Evolutionary conservation across 2,888 invertebrate genomes (phyloP).

Genomic region (Ophioninae sp.): DNA sequence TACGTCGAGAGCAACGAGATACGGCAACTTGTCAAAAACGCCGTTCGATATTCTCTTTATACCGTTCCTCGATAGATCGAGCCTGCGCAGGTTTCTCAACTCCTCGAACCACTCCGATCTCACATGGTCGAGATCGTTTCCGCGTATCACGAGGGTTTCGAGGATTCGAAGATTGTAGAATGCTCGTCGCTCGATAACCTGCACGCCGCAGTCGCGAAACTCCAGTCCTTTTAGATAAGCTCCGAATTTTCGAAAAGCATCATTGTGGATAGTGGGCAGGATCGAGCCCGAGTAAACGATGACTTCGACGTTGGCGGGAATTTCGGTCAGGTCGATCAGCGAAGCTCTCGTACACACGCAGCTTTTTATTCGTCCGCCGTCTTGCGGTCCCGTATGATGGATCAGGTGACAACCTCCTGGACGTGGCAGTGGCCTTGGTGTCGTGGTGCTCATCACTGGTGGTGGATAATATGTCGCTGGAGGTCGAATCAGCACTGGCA

Average conservation of each 20-base stretch:
- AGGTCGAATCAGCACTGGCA: conserved; percentile 37
- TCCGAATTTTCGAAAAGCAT: conserved; percentile 69
- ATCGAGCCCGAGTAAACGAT: conserved; percentile 69
- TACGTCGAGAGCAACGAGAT: conserved; percentile 66
- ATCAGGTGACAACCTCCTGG: conserved; percentile 48
- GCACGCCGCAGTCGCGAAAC: conserved; percentile 69
- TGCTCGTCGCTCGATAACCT: conserved; percentile 67
- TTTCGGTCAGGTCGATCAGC: conserved; percentile 60
- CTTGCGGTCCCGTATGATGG: neutral
- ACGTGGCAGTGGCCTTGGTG: conserved; percentile 35
- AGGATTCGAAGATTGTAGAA: conserved; percentile 67
- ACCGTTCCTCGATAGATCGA: conserved; percentile 71
- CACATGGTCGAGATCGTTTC: conserved; percentile 68
- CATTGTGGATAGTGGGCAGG: conserved; percentile 64
- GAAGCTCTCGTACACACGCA: conserved; percentile 68
- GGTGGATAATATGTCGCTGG: neutral
- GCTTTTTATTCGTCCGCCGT: conserved; percentile 34
- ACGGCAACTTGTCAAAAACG: conserved; percentile 66
- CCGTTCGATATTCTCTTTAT: conserved; percentile 69
- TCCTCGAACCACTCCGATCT: conserved; percentile 64
- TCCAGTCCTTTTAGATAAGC: conserved; percentile 68
- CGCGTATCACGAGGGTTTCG: conserved; percentile 67
- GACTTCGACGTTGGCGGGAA: conserved; percentile 64
- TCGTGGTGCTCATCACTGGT: conserved; percentile 20
- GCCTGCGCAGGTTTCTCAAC: conserved; percentile 58